These are phyloP conservation scores for Conus canariensis DNA, from an alignment of 2,888 invertebrate genomes.

Conservation along the genomic window DNA sequence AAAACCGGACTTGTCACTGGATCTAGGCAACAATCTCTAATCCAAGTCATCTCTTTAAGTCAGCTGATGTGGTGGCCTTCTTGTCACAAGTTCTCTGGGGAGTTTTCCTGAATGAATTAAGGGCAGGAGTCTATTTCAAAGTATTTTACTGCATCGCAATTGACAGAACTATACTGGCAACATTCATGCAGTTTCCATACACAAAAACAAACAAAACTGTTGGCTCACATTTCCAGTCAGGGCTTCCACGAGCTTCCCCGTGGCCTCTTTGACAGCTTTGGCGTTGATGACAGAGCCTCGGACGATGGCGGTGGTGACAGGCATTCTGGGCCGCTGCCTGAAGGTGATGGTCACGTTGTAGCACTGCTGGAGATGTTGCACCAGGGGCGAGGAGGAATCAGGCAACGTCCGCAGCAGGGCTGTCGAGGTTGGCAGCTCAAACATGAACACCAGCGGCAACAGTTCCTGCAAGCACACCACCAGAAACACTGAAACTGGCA, in stretches of 20 bases:
- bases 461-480: slow-evolving; percentile 83
- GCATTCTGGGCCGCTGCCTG: slow-evolving; percentile 86
- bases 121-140: no score
- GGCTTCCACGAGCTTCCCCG: slow-evolving; percentile 79
- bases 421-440: slow-evolving; percentile 84
- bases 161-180: no score
- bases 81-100: no score
- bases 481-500: background rate
- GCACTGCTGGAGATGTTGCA: slow-evolving; percentile 91
- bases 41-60: no score
- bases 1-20: no score
- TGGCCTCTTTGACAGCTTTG: slow-evolving; percentile 92
- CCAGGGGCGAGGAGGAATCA: slow-evolving; percentile 84
- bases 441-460: slow-evolving; percentile 94
- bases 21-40: no score
- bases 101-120: no score
- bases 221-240: slow-evolving; percentile 73
- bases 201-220: no score
- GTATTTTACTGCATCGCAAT: no score
- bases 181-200: no score
- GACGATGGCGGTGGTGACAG: slow-evolving; percentile 84
- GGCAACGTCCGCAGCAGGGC: slow-evolving; percentile 78
- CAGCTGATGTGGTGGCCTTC: no score
- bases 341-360: slow-evolving; percentile 92
- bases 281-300: slow-evolving; percentile 96